phyloP scores from a whole-genome alignment of 2,113 vertebrate species.

The Recurvirostra avosetta region DNA sequence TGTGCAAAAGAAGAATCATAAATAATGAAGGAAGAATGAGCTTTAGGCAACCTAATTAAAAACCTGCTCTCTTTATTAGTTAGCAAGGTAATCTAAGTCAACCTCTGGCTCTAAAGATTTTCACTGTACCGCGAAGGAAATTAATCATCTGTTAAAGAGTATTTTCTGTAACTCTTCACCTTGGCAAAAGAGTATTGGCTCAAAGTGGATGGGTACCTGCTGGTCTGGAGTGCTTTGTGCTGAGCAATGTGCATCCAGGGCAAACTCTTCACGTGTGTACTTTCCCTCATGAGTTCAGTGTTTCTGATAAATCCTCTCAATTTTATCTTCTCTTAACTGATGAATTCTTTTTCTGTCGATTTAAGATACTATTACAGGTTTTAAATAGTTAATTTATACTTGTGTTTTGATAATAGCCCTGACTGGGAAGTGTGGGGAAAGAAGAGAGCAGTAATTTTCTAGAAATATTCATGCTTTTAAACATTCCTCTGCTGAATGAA shows the following conservation, averaged over 20 bases:
- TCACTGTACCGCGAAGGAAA: not conserved
- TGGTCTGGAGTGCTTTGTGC: not conserved
- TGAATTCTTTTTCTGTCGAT: not conserved
- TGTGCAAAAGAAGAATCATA: constrained; percentile 55
- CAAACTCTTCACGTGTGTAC: not conserved
- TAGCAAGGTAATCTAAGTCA: constrained; percentile 55
- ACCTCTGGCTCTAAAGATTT: constrained; percentile 59
- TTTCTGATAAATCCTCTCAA: not conserved
- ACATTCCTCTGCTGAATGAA: not conserved
- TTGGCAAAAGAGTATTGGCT: not conserved
- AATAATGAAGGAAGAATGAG: constrained; percentile 65
- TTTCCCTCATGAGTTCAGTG: not conserved
- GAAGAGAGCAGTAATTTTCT: not conserved
- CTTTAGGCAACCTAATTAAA: constrained; percentile 69
- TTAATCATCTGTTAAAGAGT: constrained; percentile 22
- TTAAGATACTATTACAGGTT: not conserved
- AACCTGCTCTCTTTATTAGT: constrained; percentile 38
- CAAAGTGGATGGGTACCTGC: not conserved
- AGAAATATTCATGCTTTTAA: not conserved
- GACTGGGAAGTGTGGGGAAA: not conserved
- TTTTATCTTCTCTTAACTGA: not conserved
- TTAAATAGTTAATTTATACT: not conserved
- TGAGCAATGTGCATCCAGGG: not conserved
- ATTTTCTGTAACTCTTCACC: not conserved
- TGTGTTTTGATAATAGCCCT: not conserved